These are phyloP conservation scores for Lethenteron reissneri DNA, from an alignment of 2,113 vertebrate genomes.

Conservation along the genomic window DNA sequence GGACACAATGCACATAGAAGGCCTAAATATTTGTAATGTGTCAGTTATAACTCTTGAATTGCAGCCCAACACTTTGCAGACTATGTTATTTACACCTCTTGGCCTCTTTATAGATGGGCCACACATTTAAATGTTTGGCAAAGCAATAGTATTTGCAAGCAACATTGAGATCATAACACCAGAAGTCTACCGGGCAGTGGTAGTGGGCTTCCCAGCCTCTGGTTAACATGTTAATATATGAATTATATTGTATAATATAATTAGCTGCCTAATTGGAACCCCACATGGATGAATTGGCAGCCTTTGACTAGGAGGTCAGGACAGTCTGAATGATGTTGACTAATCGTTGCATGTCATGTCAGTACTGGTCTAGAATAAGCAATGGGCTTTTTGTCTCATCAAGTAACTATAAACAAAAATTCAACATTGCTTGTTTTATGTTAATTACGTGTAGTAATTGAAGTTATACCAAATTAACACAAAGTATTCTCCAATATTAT, in stretches of 20 bases:
- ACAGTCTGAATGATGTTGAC: background rate
- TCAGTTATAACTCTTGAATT: background rate
- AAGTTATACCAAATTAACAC: background rate
- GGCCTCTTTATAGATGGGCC: too few species aligned
- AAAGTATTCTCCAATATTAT: background rate
- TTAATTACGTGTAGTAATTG: background rate
- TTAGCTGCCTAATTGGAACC: background rate
- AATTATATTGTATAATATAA: background rate
- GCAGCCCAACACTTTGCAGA: too few species aligned
- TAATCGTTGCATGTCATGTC: background rate
- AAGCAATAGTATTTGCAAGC: too few species aligned
- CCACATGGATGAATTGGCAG: background rate
- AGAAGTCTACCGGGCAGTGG: too few species aligned
- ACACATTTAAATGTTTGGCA: too few species aligned
- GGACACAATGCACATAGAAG: background rate
- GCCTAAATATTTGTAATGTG: background rate
- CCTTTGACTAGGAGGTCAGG: background rate
- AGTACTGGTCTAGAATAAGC: background rate
- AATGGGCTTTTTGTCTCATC: background rate
- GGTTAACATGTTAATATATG: background rate
- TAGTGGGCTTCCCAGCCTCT: background rate
- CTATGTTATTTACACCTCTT: too few species aligned
- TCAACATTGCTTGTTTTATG: background rate
- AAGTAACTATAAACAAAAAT: background rate
- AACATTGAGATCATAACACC: too few species aligned